Conservation (phyloP, 2,113 vertebrate genomes). For the Pituophis catenifer region DNA sequence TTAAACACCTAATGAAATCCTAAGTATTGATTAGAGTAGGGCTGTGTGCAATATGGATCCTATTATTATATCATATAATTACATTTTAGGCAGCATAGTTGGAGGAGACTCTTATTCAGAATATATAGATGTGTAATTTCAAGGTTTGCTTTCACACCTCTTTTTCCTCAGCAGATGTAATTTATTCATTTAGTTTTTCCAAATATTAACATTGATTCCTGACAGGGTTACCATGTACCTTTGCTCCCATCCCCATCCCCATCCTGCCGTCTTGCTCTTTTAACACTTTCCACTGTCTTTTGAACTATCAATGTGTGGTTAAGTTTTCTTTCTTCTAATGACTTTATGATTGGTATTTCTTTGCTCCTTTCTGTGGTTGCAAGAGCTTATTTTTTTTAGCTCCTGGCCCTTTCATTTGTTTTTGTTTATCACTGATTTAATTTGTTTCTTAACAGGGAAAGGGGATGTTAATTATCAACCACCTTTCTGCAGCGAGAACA, state of each 20-base stretch:
- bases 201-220: background rate
- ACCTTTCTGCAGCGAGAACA: background rate
- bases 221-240: background rate
- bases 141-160: background rate
- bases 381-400: background rate
- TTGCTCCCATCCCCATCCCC: background rate
- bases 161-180: background rate
- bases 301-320: background rate
- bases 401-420: background rate
- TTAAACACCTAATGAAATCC: background rate
- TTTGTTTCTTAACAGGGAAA: background rate
- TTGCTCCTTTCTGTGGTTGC: background rate
- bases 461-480: background rate
- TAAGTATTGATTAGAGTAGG: background rate
- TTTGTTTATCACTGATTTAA: background rate
- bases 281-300: background rate
- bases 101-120: background rate
- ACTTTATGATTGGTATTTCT: background rate
- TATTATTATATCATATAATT: background rate
- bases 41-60: background rate
- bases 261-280: background rate
- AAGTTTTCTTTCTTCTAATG: background rate
- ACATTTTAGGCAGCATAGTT: background rate
- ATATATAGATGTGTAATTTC: background rate
- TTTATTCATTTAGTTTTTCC: background rate